Evolutionary conservation across 2,113 vertebrate genomes (phyloP), one percentile per base, ranked within the genome.

Genomic region (Muntiacus reevesi): DNA sequence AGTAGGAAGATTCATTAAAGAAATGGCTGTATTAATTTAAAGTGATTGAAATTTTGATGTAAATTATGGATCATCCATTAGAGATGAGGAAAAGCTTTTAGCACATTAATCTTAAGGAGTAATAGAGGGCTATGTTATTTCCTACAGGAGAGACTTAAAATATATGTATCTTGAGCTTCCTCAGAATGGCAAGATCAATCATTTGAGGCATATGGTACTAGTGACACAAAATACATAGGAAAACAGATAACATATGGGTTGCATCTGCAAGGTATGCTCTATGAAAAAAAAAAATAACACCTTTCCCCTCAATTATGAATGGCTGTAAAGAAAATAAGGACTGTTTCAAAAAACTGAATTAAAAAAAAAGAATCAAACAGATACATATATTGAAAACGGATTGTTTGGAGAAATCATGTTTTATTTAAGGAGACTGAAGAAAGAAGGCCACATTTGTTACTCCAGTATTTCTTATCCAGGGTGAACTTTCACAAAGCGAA

Each of bases 11-110:
- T 94, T 97, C 57, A 98, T 97, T 97, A 98, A 93, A 33, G 95
- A 98, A 98, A 74, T 95, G 98, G 91, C 47, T 59, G 89, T 98
- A 98, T 97, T 98, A 98, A 98, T 97, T 98, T 97, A 98, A 95
- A 89, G 79, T 96, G 95, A 97, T 89, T 97, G 55, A 94, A 98
- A 97, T 97, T 95, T 96, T 96, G 96, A 96, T 97, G 62, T 95
- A 96, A 97, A 91, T 96, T 97, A 59, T 96, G 87, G 95, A 59
- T 88, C 94, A 97, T 95, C 95, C 95, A 98, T 96, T 95, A 97
- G 52, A 96, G 64, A 88, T 60, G 33, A 98, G 96, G 52, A 78
- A 28, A 89, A 9, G 84, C 96, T 98, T 87, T 98, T 95, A 98
- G 85, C 84, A 97, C 60, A 96, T 97, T 97, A 97, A 98, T 82